Conservation (phyloP, 2,888 invertebrate genomes). For the Epistrophella euchroma region DNA sequence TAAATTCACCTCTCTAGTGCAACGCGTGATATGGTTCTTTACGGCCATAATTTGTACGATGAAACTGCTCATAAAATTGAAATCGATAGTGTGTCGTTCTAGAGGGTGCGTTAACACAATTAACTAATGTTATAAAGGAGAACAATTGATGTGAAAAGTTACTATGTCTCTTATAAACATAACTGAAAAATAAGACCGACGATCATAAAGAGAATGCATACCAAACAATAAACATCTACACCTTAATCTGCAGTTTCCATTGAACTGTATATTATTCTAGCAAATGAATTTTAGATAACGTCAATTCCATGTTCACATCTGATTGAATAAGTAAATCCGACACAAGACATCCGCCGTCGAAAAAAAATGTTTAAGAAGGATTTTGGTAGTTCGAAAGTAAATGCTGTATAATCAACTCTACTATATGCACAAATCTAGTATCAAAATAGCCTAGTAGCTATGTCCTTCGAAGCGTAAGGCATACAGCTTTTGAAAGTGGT, state of each 20-base stretch:
- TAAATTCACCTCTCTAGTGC: too few species aligned
- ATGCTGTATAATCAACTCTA: slow-evolving; percentile 46
- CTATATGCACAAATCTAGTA: slow-evolving; percentile 23
- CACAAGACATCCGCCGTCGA: slow-evolving; percentile 31
- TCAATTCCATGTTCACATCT: slow-evolving; percentile 76
- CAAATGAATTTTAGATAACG: slow-evolving; percentile 76
- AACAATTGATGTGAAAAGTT: too few species aligned
- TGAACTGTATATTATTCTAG: neutral
- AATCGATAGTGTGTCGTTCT: too few species aligned
- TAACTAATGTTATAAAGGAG: too few species aligned
- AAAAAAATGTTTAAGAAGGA: slow-evolving; percentile 15
- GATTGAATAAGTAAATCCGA: slow-evolving; percentile 74
- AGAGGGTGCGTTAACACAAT: too few species aligned
- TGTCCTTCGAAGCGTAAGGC: slow-evolving; percentile 27
- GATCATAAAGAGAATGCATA: too few species aligned
- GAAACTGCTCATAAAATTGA: too few species aligned
- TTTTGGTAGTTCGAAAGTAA: slow-evolving; percentile 34
- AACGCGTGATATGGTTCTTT: too few species aligned
- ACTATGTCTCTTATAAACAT: too few species aligned
- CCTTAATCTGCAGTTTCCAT: neutral
- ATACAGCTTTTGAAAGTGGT: slow-evolving; percentile 14
- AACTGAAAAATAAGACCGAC: too few species aligned
- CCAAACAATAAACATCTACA: neutral
- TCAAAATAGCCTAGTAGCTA: neutral
- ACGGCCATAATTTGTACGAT: too few species aligned